A percentile compares a stretch with the other conserved stretches of the same genome.
phyloP scores from a whole-genome alignment of 2,888 invertebrate genomes.

The Drosophila siamana region DNA sequence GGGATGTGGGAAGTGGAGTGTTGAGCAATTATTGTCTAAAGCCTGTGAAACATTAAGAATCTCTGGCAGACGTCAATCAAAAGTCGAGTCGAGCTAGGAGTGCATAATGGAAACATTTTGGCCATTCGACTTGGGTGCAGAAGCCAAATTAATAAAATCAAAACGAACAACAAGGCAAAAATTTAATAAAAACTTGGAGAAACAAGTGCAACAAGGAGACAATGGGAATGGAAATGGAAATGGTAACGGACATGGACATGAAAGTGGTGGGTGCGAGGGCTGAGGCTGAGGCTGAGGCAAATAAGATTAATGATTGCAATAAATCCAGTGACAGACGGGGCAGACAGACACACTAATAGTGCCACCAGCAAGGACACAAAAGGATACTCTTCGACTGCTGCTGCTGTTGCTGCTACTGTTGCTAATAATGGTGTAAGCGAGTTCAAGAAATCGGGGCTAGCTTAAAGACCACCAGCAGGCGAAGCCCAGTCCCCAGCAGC shows the following conservation, averaged over 20 bases:
- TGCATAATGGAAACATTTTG: conserved; percentile 67
- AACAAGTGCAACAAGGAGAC: conserved; percentile 50
- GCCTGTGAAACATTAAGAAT: conserved; percentile 71
- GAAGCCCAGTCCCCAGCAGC: conserved; percentile 33
- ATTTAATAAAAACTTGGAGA: conserved; percentile 75
- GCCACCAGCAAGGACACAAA: conserved; percentile 82
- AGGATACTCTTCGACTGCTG: conserved; percentile 62
- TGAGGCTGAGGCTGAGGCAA: conserved; percentile 72
- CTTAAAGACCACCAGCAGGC: conserved; percentile 70
- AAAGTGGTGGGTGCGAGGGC: conserved; percentile 34
- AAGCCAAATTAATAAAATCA: conserved; percentile 81
- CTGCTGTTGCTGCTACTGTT: conserved; percentile 30
- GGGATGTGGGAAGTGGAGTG: conserved; percentile 51
- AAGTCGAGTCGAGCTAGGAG: conserved; percentile 48
- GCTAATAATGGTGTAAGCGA: conserved; percentile 78
- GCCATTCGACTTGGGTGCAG: conserved; percentile 45
- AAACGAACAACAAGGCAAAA: conserved; percentile 59
- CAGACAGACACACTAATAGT: conserved; percentile 74
- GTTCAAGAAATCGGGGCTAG: conserved; percentile 76
- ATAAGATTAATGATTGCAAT: conserved; percentile 85
- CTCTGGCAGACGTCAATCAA: conserved; percentile 80
- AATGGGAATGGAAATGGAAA: background rate
- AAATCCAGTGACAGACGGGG: conserved; percentile 83
- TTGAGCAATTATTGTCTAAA: conserved; percentile 71
- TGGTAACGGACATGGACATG: background rate